Base-by-base conservation (phyloP, 1,140 invertebrate species). In the Aphelenchoides avenae region DNA sequence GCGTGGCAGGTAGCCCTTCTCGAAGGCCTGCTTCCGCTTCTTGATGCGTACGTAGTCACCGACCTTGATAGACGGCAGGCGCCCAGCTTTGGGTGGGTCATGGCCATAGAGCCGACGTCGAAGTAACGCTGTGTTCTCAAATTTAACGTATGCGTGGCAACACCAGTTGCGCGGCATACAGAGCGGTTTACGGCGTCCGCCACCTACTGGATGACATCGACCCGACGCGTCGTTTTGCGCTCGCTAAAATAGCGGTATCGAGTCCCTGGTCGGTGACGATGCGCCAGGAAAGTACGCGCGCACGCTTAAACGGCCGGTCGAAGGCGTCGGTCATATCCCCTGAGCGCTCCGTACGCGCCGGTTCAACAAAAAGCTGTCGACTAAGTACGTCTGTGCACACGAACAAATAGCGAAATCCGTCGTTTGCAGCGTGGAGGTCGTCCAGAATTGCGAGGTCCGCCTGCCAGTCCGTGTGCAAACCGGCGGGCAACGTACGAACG, bases 221-320 rank as follows among this genome's bases (percentile, higher is more conserved):
- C 37, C 62, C 62, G 70, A n/a, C 18, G 13, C 33, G 22, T 26
- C 4, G 59, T 70, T 13, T 58, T 5, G 7, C 48, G 15, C 15
- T 52, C 43, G n/a, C 55, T 64, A 30, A 64, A 70, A 30, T 65
- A 69, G 5, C 33, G 26, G n/a, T n/a, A n/a, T 64, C 62, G 5
- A 40, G 5, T 5, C 62, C 62, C 7, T n/a, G 24, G 52, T 62
- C 60, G 22, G 60, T 62, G 5, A 67, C 5, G 26, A 62, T 27
- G 11, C 26, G 33, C 60, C 60, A 62, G 18, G 60, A 64, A 13
- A 42, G n/a, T 15, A 22, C 22, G 0, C 18, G 18, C 7, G 36
- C 30, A 15, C 46, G 4, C 26, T 0, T 5, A 24, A 62, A 60
- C 11, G 67, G 9, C 11, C 29, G 30, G 6, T 58, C 37, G 49